Evolutionary conservation across 2,888 invertebrate genomes (phyloP).

Genomic region (Latrodectus hesperus): DNA sequence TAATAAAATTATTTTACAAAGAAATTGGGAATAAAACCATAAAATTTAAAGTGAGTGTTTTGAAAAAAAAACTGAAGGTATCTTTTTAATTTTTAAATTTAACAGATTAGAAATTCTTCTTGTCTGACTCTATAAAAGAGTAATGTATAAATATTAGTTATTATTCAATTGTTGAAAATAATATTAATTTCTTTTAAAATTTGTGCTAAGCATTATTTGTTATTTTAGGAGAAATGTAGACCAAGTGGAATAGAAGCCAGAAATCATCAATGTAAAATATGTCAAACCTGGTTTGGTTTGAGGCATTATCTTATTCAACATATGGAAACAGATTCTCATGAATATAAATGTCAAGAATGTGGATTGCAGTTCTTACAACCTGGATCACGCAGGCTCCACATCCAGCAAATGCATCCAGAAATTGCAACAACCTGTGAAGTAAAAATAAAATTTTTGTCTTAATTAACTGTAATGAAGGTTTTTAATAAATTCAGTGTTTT

Average conservation of each 20-base stretch:
- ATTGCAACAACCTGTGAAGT: conserved; percentile 71
- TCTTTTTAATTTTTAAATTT: no score
- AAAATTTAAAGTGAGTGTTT: no score
- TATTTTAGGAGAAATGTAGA: conserved; percentile 68
- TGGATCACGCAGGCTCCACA: conserved; percentile 70
- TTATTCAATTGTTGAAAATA: no score
- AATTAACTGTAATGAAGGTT: background rate
- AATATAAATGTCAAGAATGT: conserved; percentile 71
- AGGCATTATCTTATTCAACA: conserved; percentile 70
- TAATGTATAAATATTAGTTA: no score
- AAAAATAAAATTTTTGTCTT: background rate
- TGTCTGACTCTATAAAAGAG: no score
- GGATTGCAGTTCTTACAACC: conserved; percentile 71
- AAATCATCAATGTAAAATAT: conserved; percentile 71
- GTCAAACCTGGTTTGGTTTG: conserved; percentile 72
- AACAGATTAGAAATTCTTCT: no score
- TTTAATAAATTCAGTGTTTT: no score
- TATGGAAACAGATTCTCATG: conserved; percentile 71
- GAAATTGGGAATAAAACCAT: no score
- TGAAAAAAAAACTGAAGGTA: no score
- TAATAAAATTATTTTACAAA: no score
- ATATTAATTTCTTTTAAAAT: background rate
- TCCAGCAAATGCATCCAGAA: conserved; percentile 71
- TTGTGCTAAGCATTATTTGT: background rate
- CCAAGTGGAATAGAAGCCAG: conserved; percentile 70